Percentiles rank a stretch among this genome's conserved stretches.
Evolutionary conservation across 2,888 invertebrate species (phyloP).

Genomic region (Drosophila percnosoma): DNA sequence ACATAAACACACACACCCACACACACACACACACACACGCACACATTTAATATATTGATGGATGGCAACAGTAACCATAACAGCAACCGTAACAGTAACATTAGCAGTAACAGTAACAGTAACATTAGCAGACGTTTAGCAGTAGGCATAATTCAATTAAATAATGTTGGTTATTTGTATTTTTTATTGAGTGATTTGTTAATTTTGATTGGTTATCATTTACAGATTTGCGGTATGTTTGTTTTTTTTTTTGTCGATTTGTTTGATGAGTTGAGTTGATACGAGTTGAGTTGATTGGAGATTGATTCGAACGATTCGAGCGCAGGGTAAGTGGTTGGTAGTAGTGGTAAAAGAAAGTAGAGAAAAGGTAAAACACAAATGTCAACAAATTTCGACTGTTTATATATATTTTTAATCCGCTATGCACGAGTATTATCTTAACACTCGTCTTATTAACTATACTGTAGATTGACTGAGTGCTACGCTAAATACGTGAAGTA

Average conservation of each 20-base stretch:
- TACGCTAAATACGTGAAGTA: constrained; percentile 25
- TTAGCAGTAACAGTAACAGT: constrained; percentile 55
- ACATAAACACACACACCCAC: constrained; percentile 34
- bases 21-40: constrained; percentile 28
- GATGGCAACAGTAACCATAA: constrained; percentile 21
- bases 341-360: constrained; percentile 71
- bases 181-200: constrained; percentile 38
- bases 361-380: constrained; percentile 72
- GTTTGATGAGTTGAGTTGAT: constrained; percentile 63
- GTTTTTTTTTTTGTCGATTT: constrained; percentile 60
- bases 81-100: constrained; percentile 55
- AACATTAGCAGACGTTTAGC: constrained; percentile 60
- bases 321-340: constrained; percentile 64
- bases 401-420: constrained; percentile 36
- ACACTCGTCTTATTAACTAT: constrained; percentile 5
- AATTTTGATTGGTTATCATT: constrained; percentile 66
- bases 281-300: constrained; percentile 50
- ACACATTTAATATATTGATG: constrained; percentile 15
- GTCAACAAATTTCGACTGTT: constrained; percentile 67
- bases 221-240: constrained; percentile 40
- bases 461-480: constrained; percentile 47
- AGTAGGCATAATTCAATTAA: constrained; percentile 61
- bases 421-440: constrained; percentile 12
- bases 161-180: constrained; percentile 49
- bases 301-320: constrained; percentile 66